phyloP scores from a whole-genome alignment of 2,797 vertebrate species.

The Chaunax sp. region DNA sequence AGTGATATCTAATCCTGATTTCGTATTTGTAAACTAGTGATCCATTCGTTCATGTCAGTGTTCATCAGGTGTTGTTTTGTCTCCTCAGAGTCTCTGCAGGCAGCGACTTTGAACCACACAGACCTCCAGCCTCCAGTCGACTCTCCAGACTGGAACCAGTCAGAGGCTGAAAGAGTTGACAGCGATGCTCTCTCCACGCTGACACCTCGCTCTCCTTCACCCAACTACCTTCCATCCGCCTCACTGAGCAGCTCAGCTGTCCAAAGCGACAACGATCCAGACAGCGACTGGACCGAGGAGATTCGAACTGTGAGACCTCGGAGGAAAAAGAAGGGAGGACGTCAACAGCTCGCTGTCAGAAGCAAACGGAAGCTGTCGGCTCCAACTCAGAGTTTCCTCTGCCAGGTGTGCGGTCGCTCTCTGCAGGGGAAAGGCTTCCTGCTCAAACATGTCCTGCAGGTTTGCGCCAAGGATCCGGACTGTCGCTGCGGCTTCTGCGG shows the following conservation, averaged over 20 bases:
- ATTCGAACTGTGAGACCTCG: background rate
- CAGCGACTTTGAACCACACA: background rate
- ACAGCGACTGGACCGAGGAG: conserved; percentile 30
- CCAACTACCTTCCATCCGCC: background rate
- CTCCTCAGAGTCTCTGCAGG: conserved; percentile 35
- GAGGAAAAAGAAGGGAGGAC: conserved; percentile 38
- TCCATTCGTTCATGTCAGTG: no score
- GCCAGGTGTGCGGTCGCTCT: conserved; percentile 47
- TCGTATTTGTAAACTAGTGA: no score
- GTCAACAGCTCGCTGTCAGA: background rate
- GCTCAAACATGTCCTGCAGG: conserved; percentile 59
- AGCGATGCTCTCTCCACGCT: background rate
- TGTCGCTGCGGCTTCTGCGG: conserved; percentile 60
- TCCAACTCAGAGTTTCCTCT: conserved; percentile 27
- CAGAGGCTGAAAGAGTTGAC: background rate
- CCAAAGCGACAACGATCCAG: background rate
- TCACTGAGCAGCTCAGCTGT: background rate
- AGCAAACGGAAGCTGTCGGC: background rate
- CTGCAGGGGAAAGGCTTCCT: conserved; percentile 65
- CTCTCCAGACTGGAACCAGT: conserved; percentile 8
- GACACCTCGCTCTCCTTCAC: background rate
- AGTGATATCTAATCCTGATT: no score
- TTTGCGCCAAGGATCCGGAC: conserved; percentile 38
- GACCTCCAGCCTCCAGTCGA: background rate
- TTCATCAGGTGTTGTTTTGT: background rate